phyloP scores from a whole-genome alignment of 2,797 vertebrate species.

The Hyperoplus immaculatus region DNA sequence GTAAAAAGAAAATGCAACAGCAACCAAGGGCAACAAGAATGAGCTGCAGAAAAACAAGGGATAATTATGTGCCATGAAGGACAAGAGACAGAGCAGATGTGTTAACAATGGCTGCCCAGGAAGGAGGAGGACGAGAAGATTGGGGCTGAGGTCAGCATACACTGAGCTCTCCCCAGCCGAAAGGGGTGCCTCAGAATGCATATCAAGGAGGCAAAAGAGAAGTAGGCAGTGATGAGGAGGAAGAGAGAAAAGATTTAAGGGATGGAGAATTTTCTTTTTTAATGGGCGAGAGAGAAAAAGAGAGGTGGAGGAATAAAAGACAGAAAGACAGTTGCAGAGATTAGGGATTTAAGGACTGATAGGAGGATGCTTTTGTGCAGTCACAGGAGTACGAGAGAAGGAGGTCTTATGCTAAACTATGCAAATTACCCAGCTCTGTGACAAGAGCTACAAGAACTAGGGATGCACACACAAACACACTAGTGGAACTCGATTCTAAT shows the following conservation, averaged over 20 bases:
- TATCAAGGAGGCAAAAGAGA: constrained; percentile 54
- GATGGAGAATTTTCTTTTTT: constrained; percentile 12
- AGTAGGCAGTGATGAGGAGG: constrained; percentile 52
- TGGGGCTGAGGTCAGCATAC: constrained; percentile 76
- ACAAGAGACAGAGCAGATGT: constrained; percentile 57
- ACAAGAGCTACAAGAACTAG: constrained; percentile 81
- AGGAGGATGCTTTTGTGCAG: constrained; percentile 84
- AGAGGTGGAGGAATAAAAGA: constrained; percentile 46
- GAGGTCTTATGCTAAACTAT: constrained; percentile 88
- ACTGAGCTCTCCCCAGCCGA: constrained; percentile 63
- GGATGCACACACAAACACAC: constrained; percentile 73
- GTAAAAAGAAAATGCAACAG: constrained; percentile 45
- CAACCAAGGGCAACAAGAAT: constrained; percentile 57
- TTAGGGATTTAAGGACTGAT: constrained; percentile 85
- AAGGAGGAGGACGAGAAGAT: constrained; percentile 55
- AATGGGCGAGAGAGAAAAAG: constrained; percentile 39
- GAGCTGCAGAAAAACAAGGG: constrained; percentile 63
- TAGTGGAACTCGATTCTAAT: constrained; percentile 59
- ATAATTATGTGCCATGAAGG: constrained; percentile 76
- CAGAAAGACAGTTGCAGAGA: constrained; percentile 77
- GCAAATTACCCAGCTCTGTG: constrained; percentile 82
- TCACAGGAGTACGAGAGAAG: constrained; percentile 78
- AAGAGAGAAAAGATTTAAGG: constrained; percentile 59
- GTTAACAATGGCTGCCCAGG: constrained; percentile 67
- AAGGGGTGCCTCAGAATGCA: constrained; percentile 68